Percentiles rank a stretch among this genome's conserved stretches.
These are phyloP conservation scores for Columba livia DNA, from an alignment of 2,113 vertebrate species.

Conservation along the genomic window DNA sequence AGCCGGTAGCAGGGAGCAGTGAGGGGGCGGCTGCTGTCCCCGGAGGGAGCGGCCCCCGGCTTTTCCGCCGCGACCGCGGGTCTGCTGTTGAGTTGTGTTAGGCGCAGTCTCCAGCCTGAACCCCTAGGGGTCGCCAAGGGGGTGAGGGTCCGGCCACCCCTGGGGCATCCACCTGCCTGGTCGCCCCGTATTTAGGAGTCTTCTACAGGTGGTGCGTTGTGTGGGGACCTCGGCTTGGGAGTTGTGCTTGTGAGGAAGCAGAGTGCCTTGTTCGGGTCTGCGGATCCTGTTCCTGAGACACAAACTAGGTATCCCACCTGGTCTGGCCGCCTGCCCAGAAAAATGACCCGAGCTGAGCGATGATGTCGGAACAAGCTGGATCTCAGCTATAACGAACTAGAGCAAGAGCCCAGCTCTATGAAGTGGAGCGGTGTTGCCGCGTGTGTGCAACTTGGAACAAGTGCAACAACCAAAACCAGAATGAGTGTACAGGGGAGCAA, in stretches of 20 bases:
- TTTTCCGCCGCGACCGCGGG: too few relatives aligned
- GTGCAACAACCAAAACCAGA: not conserved
- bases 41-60: too few relatives aligned
- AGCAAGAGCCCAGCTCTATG: not conserved
- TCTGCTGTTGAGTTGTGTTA: not conserved
- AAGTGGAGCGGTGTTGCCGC: fast-evolving
- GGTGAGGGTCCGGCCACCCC: not conserved
- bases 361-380: fast-evolving
- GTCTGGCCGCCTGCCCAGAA: not conserved
- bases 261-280: fast-evolving
- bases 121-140: too few relatives aligned
- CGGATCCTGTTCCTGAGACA: not conserved
- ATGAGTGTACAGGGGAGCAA: not conserved
- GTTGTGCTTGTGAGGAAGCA: too few relatives aligned
- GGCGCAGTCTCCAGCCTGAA: too few relatives aligned
- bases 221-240: not conserved
- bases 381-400: not conserved
- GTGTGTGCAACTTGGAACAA: not conserved
- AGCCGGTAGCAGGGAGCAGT: too few relatives aligned
- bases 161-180: fast-evolving
- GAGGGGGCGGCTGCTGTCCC: too few relatives aligned
- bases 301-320: fast-evolving
- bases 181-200: fast-evolving
- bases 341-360: fast-evolving
- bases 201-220: fast-evolving